phyloP scores from a whole-genome alignment of 2,888 invertebrate species.

The Drosophila glabriapex region DNA sequence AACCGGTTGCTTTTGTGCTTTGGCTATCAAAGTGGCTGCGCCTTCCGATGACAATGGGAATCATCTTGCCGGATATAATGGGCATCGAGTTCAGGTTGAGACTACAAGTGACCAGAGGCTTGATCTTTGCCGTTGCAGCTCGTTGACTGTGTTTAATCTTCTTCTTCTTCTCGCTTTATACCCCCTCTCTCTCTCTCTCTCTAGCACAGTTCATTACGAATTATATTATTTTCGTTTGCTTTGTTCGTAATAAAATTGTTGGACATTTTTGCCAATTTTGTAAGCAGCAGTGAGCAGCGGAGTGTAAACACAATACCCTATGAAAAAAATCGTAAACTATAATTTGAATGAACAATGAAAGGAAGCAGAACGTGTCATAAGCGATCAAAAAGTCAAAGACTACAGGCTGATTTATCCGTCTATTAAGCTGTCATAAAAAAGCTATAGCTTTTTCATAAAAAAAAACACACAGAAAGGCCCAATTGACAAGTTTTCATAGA shows the following conservation, averaged over 20 bases:
- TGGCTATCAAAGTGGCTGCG: slow-evolving; percentile 16
- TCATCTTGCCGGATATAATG: slow-evolving; percentile 3
- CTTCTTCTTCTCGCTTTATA: neutral
- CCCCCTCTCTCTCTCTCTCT: neutral
- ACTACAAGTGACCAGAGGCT: slow-evolving; percentile 11
- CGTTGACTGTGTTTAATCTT: no score
- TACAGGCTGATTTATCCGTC: neutral
- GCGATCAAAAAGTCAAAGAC: neutral
- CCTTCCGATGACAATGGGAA: slow-evolving; percentile 2
- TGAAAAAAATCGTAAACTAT: neutral
- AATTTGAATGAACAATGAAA: neutral
- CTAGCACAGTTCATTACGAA: neutral
- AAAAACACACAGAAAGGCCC: neutral
- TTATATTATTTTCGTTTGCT: slow-evolving; percentile 7
- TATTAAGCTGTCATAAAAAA: neutral
- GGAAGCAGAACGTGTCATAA: neutral
- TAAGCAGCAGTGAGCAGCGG: slow-evolving; percentile 60
- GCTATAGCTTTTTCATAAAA: neutral
- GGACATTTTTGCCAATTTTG: slow-evolving; percentile 53
- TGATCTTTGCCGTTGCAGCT: neutral
- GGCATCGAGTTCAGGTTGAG: neutral
- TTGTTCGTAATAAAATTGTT: slow-evolving; percentile 51
- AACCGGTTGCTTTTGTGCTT: slow-evolving; percentile 48
- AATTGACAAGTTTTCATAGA: neutral
- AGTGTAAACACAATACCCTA: slow-evolving; percentile 12